Conservation (phyloP, 2,113 vertebrate genomes). For the Lamprologus ornatipinnis region DNA sequence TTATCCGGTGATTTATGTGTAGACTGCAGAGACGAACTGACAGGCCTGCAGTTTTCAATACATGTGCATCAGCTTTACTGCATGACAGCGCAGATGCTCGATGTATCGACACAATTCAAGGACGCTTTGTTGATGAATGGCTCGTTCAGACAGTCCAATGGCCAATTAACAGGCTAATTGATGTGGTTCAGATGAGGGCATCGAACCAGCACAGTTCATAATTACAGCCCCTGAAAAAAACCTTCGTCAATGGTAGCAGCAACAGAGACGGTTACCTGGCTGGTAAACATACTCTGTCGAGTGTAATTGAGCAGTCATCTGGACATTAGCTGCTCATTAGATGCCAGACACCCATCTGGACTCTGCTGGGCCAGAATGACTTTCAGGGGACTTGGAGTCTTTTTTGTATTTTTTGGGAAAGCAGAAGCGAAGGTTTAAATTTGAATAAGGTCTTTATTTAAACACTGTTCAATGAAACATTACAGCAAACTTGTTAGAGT, state of each 20-base stretch:
- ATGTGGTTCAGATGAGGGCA: conserved; percentile 42
- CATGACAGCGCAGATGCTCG: neutral
- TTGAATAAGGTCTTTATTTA: neutral
- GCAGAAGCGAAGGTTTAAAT: neutral
- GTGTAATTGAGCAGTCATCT: conserved; percentile 47
- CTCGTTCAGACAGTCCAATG: conserved; percentile 22
- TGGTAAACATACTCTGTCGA: neutral
- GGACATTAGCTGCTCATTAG: conserved; percentile 43
- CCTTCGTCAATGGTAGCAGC: neutral
- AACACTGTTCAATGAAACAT: neutral
- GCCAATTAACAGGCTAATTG: conserved; percentile 56
- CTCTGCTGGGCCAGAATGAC: neutral
- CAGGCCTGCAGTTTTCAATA: neutral
- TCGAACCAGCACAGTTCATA: conserved; percentile 39
- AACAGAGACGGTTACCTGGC: neutral
- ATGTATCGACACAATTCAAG: conserved; percentile 18
- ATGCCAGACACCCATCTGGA: conserved; percentile 22
- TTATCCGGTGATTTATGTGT: neutral
- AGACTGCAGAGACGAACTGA: neutral
- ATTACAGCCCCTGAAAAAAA: conserved; percentile 26
- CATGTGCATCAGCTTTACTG: neutral
- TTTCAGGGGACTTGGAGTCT: neutral
- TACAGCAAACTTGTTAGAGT: neutral
- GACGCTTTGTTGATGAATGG: conserved; percentile 41
- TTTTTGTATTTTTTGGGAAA: neutral